Percentiles rank a stretch among this genome's conserved stretches.
Conservation (phyloP, 2,888 invertebrate genomes). For the Tachina grossa region DNA sequence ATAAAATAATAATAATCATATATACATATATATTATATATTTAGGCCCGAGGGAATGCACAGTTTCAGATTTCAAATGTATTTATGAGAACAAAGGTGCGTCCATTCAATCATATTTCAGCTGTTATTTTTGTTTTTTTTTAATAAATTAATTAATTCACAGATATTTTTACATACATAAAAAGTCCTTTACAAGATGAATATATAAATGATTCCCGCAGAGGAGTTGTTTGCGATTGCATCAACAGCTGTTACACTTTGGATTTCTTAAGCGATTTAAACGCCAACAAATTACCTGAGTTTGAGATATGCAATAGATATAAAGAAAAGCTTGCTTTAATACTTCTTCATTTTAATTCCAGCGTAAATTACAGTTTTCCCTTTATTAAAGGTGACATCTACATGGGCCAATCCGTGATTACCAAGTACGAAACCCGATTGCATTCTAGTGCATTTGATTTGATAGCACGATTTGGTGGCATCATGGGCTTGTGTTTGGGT, state of each 20-base stretch:
- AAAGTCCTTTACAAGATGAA: constrained; percentile 72
- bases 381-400: constrained; percentile 79
- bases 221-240: constrained; percentile 77
- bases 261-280: constrained; percentile 74
- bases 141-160: constrained; percentile 2
- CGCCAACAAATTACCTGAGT: constrained; percentile 70
- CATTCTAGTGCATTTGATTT: constrained; percentile 80
- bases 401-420: constrained; percentile 80
- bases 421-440: constrained; percentile 81
- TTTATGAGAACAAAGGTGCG: constrained; percentile 75
- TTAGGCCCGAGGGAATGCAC: constrained; percentile 73
- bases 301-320: neutral
- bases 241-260: constrained; percentile 76
- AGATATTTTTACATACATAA: constrained; percentile 76
- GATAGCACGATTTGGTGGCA: constrained; percentile 82
- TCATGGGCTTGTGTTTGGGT: constrained; percentile 82
- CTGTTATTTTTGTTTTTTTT: too few species aligned
- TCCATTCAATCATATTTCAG: neutral
- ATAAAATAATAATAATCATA: neutral
- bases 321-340: neutral
- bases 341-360: constrained; percentile 22
- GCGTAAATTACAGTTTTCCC: constrained; percentile 44
- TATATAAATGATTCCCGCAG: constrained; percentile 75
- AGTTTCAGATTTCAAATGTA: constrained; percentile 76
- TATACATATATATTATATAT: too few species aligned